Evolutionary conservation across 2,888 invertebrate species (phyloP), one percentile per base, ranked within the genome.

Genomic region (Limenitis arthemis): DNA sequence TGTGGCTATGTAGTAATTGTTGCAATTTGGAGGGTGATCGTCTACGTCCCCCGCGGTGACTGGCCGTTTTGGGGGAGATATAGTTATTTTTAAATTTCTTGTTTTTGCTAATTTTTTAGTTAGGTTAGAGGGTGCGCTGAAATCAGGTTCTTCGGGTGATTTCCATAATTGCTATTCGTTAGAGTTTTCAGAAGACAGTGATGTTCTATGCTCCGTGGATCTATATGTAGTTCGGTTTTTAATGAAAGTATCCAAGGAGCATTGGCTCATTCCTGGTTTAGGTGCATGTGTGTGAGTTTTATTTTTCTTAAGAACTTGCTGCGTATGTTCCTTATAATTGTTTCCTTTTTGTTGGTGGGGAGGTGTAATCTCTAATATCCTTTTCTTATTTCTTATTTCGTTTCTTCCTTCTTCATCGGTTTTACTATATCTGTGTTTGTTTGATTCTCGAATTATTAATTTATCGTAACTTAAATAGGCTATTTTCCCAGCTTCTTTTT

Each of bases 291-390:
- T 12, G 12, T 39, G 39, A 12, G 28, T 39, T 39, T 39, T 39
- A 39, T 39, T 11, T 28, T 39, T 39, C 20, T 39, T 39, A 6
- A 39, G 20, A 20, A 28, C 39, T 39, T 39, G 39, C 28, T 39
- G 39, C 28, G 39, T 39, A 20, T 12, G 11, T 12, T 39, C 28
- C 28, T 7, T 39, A 28, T 39, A 39, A 39, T 7, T 20, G 28
- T 39, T 39, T 39, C 39, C 28, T 39, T 20, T 39, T 28, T 39
- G 39, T 12, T 28, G 7, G 28, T 12, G 20, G 39, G 39, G 39
- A 39, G 39, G 20, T 53, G 61, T 42, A 30, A 33, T 38, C 59
- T 47, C 67, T 62, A 55, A 12, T 28, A 28, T 28, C 28, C 28
- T 39, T 39, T 39, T 12, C 39, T 39, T 39, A 28, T 39, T 39